A percentile compares a stretch with the other conserved stretches of the same genome.
Conservation (phyloP, 2,797 vertebrate genomes). For the Hoplostethus atlanticus region DNA sequence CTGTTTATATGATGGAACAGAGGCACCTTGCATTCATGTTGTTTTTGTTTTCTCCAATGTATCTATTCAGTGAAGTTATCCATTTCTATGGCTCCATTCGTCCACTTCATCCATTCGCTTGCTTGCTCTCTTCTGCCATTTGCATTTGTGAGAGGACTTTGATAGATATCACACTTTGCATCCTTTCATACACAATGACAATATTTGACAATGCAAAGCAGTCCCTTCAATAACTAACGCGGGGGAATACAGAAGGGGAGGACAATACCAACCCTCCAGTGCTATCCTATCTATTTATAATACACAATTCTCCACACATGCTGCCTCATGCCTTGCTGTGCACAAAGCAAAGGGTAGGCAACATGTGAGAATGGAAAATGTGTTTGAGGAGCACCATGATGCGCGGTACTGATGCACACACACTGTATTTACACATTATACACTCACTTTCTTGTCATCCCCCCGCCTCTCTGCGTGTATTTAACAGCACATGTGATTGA, state of each 20-base stretch:
- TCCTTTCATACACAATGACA: not conserved
- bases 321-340: slow-evolving; percentile 2
- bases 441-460: not conserved
- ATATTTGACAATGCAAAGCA: slow-evolving; percentile 17
- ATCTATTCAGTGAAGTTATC: not conserved
- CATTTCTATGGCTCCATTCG: not conserved
- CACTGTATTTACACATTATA: slow-evolving; percentile 30
- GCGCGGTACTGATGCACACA: slow-evolving; percentile 14
- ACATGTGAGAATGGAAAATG: slow-evolving; percentile 39
- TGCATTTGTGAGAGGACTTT: not conserved
- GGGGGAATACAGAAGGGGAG: not conserved
- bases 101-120: not conserved
- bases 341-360: slow-evolving; percentile 25
- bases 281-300: slow-evolving; percentile 15
- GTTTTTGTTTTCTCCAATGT: not conserved
- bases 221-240: slow-evolving; percentile 3
- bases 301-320: slow-evolving; percentile 11
- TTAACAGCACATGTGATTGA: slow-evolving; percentile 46
- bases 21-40: not conserved
- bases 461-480: slow-evolving; percentile 19
- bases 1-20: not conserved
- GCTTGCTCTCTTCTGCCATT: not conserved
- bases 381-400: slow-evolving; percentile 17
- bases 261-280: slow-evolving; percentile 3
- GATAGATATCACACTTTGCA: not conserved